Evolutionary conservation across 2,113 vertebrate species (phyloP).

Genomic region (Grammomys dolichurus): DNA sequence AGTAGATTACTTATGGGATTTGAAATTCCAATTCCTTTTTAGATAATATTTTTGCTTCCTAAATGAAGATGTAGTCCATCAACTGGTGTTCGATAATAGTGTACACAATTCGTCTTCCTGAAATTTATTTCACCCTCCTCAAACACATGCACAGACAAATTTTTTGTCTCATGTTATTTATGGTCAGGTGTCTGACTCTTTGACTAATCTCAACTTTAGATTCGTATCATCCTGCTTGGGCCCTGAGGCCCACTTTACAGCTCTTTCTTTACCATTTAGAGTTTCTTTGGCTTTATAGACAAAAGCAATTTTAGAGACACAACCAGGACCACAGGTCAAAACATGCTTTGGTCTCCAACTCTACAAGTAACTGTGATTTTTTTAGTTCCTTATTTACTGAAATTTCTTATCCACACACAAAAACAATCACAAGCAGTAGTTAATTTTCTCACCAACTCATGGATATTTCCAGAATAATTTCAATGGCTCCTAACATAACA

Average conservation of each 20-base stretch:
- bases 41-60: slow-evolving; percentile 2
- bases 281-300: neutral
- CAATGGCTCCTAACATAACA: neutral
- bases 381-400: neutral
- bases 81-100: neutral
- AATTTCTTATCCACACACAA: neutral
- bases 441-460: neutral
- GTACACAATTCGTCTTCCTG: neutral
- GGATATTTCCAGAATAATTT: neutral
- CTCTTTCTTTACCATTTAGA: neutral
- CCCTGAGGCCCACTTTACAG: neutral
- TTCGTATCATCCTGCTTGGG: neutral
- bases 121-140: neutral
- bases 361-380: neutral
- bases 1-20: neutral
- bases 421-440: neutral
- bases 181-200: neutral
- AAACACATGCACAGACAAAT: neutral
- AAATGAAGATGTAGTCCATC: neutral
- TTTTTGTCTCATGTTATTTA: neutral
- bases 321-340: neutral
- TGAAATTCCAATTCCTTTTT: slow-evolving; percentile 5
- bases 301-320: neutral
- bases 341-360: neutral
- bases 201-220: slow-evolving; percentile 5